Percentiles rank a stretch among this genome's conserved stretches.
These are phyloP conservation scores for Yasuhikotakia modesta DNA, from an alignment of 2,797 vertebrate species.

Conservation along the genomic window DNA sequence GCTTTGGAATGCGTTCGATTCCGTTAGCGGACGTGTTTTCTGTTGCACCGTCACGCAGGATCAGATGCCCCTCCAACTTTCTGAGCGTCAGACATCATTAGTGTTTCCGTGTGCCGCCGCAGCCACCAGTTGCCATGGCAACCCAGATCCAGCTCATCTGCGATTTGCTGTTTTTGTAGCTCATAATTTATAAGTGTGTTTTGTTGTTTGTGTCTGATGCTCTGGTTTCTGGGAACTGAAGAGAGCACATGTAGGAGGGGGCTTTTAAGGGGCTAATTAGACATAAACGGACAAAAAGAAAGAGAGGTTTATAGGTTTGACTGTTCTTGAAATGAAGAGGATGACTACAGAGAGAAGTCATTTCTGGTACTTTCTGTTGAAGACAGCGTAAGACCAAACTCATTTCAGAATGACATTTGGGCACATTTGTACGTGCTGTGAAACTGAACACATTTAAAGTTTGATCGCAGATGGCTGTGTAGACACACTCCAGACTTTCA, in stretches of 20 bases:
- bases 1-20: constrained; percentile 25
- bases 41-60: background rate
- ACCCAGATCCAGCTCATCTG: constrained; percentile 41
- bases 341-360: constrained; percentile 18
- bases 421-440: constrained; percentile 23
- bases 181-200: constrained; percentile 23
- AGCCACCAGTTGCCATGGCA: constrained; percentile 68
- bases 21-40: background rate
- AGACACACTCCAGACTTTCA: constrained; percentile 49
- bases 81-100: constrained; percentile 59
- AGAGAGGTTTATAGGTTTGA: constrained; percentile 33
- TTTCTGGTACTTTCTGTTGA: background rate
- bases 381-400: constrained; percentile 34
- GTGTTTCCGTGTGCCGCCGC: constrained; percentile 52
- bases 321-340: constrained; percentile 53
- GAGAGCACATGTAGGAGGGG: constrained; percentile 55
- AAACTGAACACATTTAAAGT: constrained; percentile 48
- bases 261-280: constrained; percentile 44
- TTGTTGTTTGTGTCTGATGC: constrained; percentile 46
- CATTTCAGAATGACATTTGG: constrained; percentile 32
- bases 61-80: constrained; percentile 31
- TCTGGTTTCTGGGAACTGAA: constrained; percentile 56
- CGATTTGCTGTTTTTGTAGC: constrained; percentile 46
- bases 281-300: background rate
- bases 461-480: constrained; percentile 54